Evolutionary conservation across 2,888 invertebrate genomes (phyloP), one percentile per base, ranked within the genome.

Genomic region (Lysandra bellargus): DNA sequence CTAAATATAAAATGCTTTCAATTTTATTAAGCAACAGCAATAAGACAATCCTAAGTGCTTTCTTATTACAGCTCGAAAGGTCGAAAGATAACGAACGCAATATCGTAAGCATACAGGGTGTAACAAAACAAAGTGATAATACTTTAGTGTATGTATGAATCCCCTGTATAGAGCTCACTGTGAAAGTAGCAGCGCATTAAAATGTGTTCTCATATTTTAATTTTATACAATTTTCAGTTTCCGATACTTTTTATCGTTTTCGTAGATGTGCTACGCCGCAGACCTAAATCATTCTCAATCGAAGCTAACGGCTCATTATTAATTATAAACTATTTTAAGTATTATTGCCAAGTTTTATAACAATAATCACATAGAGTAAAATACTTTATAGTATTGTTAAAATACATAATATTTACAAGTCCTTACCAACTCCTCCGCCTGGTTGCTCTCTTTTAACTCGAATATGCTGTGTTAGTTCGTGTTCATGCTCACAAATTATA

Each of bases 381-480:
- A 49, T 49, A 49, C 9, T 49, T 49, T 49, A 9, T 3, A 9
- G 49, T 49, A 9, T 12, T 49, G 9, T 49, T 49, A 49, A 49
- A 49, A 49, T 49, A 49, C 49, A 12, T 49, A 49, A 49, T 49
- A 9, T 49, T 9, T 57, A 53, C 6, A 33, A 53, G 64, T 30
- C 72, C 75, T 79, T 80, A 83, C 84, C 82, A 57, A 82, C 84
- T 4, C 83, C 82, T 37, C 69, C 69, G 17, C 69, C 69, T 69
- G 69, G 69, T 69, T 69, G 69, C 33, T 83, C 79, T 74, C 83
- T 82, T 81, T 82, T 78, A 44, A 69, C 23, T 33, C 69, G 69
- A 69, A 37, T 69, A 37, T 69, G 17, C 14, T 33, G 12, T 37
- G 33, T 1, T 1, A 1, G 6, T 69, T 30, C 64, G 9, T 64